Conservation (phyloP, 1,140 invertebrate species). For the Agrypnia vestita region DNA sequence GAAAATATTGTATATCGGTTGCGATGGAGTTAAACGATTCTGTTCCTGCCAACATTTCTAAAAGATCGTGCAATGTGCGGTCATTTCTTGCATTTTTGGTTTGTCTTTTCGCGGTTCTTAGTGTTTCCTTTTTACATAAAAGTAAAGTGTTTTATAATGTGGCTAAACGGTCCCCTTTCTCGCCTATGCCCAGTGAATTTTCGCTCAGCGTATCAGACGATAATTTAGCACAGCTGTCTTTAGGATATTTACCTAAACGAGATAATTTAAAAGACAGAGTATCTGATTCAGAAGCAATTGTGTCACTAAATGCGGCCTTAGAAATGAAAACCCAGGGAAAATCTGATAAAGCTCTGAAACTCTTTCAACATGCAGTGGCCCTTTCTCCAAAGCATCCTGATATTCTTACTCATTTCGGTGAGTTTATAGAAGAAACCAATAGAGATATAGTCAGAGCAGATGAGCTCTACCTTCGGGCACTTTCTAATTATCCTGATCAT, state of each 20-base stretch:
- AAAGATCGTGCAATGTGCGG: slow-evolving; percentile 2
- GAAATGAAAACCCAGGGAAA: slow-evolving; percentile 89
- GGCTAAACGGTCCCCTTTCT: slow-evolving; percentile 43
- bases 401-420: slow-evolving; percentile 93
- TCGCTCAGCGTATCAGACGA: slow-evolving; percentile 37
- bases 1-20: not conserved
- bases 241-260: slow-evolving; percentile 34
- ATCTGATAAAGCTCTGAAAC: slow-evolving; percentile 87
- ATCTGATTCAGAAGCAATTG: slow-evolving; percentile 80
- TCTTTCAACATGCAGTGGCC: slow-evolving; percentile 93
- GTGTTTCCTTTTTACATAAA: slow-evolving; percentile 7
- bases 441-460: slow-evolving; percentile 93
- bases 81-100: slow-evolving; percentile 25
- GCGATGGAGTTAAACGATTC: slow-evolving; percentile 8
- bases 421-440: slow-evolving; percentile 91
- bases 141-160: slow-evolving; percentile 11
- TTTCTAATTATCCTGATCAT: slow-evolving; percentile 89
- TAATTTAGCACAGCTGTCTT: slow-evolving; percentile 30
- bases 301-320: slow-evolving; percentile 86
- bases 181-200: slow-evolving; percentile 46
- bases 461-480: slow-evolving; percentile 87
- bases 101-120: not conserved
- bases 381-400: slow-evolving; percentile 94
- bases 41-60: not conserved
- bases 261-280: slow-evolving; percentile 31